phyloP scores from a whole-genome alignment of 1,140 invertebrate species.

The Choristoneura fumiferana region DNA sequence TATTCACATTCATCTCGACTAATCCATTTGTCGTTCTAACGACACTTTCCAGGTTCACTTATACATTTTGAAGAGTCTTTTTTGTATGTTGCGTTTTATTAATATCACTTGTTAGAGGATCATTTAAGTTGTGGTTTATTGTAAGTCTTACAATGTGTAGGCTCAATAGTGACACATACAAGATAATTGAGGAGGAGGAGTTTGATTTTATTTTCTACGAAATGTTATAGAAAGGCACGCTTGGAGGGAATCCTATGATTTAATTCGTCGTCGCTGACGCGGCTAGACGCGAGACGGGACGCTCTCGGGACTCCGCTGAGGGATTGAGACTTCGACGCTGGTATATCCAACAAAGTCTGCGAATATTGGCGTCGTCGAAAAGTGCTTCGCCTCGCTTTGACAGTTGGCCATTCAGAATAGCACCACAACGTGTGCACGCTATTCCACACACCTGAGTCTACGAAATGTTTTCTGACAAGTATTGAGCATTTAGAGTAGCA shows the following conservation, averaged over 20 bases:
- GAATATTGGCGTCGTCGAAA: slow-evolving; percentile 17
- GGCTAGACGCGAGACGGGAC: slow-evolving; percentile 40
- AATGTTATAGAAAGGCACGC: slow-evolving; percentile 76
- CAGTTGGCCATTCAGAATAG: neutral
- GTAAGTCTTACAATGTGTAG: slow-evolving; percentile 42
- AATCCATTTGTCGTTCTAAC: slow-evolving; percentile 41
- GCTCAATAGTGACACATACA: slow-evolving; percentile 42
- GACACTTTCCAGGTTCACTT: slow-evolving; percentile 43
- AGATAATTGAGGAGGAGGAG: slow-evolving; percentile 34
- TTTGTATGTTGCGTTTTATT: slow-evolving; percentile 5
- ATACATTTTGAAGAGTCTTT: slow-evolving; percentile 17
- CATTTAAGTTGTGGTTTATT: slow-evolving; percentile 43
- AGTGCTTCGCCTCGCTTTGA: neutral
- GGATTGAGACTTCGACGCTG: slow-evolving; percentile 26
- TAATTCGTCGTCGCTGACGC: slow-evolving; percentile 63
- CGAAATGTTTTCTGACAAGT: neutral
- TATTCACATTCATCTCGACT: slow-evolving; percentile 32
- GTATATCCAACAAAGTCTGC: slow-evolving; percentile 21
- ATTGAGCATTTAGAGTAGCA: no score
- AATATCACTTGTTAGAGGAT: slow-evolving; percentile 39
- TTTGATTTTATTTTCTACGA: slow-evolving; percentile 68
- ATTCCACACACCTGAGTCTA: neutral
- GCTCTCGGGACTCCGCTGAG: slow-evolving; percentile 42
- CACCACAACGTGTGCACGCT: neutral
- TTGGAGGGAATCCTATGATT: slow-evolving; percentile 73